These are phyloP conservation scores for Cariama cristata DNA, from an alignment of 2,113 vertebrate species.

Conservation along the genomic window DNA sequence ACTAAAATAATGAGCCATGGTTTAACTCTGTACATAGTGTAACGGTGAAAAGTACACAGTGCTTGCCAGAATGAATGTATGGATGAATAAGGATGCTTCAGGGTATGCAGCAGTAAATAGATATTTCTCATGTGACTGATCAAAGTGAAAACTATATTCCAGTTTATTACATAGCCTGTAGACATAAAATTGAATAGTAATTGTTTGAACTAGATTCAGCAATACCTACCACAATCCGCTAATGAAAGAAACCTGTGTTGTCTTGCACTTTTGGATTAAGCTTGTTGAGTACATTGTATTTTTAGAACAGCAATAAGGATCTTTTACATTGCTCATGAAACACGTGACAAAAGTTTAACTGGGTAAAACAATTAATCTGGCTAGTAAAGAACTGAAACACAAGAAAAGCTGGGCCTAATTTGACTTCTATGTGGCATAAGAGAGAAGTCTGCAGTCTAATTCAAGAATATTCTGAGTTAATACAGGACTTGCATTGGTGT, in stretches of 20 bases:
- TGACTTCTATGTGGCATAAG: neutral
- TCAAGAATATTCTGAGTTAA: neutral
- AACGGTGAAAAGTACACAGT: neutral
- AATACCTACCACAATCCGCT: conserved; percentile 79
- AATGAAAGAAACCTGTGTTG: conserved; percentile 80
- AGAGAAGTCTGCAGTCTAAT: neutral
- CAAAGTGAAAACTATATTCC: conserved; percentile 78
- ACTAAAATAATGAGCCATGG: neutral
- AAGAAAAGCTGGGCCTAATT: neutral
- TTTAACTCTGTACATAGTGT: neutral
- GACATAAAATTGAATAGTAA: conserved; percentile 79
- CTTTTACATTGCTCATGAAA: neutral
- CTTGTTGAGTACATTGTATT: conserved; percentile 71
- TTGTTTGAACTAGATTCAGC: conserved; percentile 85
- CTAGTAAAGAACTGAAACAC: neutral
- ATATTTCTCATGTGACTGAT: conserved; percentile 65
- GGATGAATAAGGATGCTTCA: conserved; percentile 60
- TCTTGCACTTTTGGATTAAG: conserved; percentile 84
- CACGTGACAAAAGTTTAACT: neutral
- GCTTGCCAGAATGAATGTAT: neutral
- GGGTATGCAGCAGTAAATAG: conserved; percentile 80
- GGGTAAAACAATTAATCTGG: neutral
- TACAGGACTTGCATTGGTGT: neutral
- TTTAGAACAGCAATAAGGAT: conserved; percentile 34
- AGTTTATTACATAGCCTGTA: conserved; percentile 76